Evolutionary conservation across 2,888 invertebrate genomes (phyloP).

Genomic region (Trichacis sp.): DNA sequence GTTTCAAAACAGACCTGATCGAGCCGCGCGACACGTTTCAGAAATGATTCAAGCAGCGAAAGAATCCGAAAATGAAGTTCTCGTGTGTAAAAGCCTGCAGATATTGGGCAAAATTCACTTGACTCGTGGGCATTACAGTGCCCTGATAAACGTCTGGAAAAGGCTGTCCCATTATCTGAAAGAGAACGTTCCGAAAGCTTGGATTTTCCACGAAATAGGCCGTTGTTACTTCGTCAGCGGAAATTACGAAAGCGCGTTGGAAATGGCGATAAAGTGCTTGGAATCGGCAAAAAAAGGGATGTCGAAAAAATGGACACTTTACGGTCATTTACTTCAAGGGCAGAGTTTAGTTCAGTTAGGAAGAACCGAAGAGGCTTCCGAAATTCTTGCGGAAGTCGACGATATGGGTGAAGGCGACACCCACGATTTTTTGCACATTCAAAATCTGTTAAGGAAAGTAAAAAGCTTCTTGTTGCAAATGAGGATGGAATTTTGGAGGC

Average conservation of each 20-base stretch:
- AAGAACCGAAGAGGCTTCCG: slow-evolving; percentile 51
- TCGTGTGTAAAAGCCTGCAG: slow-evolving; percentile 47
- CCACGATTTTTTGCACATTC: slow-evolving; percentile 48
- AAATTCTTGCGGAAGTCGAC: slow-evolving; percentile 43
- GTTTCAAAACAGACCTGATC: slow-evolving; percentile 54
- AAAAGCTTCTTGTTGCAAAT: slow-evolving; percentile 15
- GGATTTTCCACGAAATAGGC: slow-evolving; percentile 54
- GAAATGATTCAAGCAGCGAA: slow-evolving; percentile 52
- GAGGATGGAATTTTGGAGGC: slow-evolving; percentile 3
- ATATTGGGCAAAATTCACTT: slow-evolving; percentile 59
- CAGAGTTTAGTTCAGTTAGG: slow-evolving; percentile 54
- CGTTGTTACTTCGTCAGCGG: slow-evolving; percentile 57
- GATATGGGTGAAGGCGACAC: slow-evolving; percentile 45
- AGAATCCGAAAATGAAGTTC: slow-evolving; percentile 37
- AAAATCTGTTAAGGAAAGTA: slow-evolving; percentile 50
- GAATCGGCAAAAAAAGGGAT: slow-evolving; percentile 45
- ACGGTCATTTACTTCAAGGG: slow-evolving; percentile 54
- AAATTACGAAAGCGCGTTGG: slow-evolving; percentile 42
- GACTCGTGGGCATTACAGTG: slow-evolving; percentile 55
- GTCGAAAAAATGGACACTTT: slow-evolving; percentile 56
- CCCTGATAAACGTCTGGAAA: slow-evolving; percentile 55
- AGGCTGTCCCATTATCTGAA: slow-evolving; percentile 38
- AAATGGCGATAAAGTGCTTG: slow-evolving; percentile 46
- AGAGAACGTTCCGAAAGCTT: slow-evolving; percentile 45
- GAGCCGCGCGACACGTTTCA: slow-evolving; percentile 50